Evolutionary conservation across 2,797 vertebrate genomes (phyloP), one percentile per base, ranked within the genome.

Genomic region (Melanotaenia boesemani): DNA sequence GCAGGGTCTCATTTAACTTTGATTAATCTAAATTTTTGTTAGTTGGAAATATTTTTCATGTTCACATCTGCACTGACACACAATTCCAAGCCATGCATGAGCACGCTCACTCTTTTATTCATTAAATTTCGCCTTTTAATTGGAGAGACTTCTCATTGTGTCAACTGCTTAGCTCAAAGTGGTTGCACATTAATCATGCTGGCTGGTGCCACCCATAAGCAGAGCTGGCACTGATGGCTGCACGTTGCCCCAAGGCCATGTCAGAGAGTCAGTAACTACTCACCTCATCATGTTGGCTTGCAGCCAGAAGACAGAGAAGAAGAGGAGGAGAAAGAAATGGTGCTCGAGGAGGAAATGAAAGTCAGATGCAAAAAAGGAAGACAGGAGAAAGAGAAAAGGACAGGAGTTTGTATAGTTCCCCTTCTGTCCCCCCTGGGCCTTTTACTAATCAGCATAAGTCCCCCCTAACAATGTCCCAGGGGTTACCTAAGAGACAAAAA

Each of bases 101-200:
- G 74, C 63, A 70, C 30, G 28, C 1, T 28, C 50, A n/a, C 18
- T 60, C 32, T 71, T 75, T 76, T 69, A 71, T 87, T 76, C 70
- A 77, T 79, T 65, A 60, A 30, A 68, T 79, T 84, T 70, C 7
- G n/a, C 63, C 67, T 75, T 63, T 55, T 86, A 89, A 89, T 91
- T 85, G 77, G 79, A 71, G 68, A 37, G 10, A 74, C 64, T 63
- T 72, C 59, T 82, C 75, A 63, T 67, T 77, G 68, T 80, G 64
- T 76, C 71, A 37, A 5, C 62, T 73, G 60, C 70, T 34, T 16
- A 4, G 70, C 78, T 72, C 67, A 72, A 72, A 62, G 61, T 39
- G 28, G 64, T 52, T 74, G 59, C 41, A 34, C 68, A 59, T 76
- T 78, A 74, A 78, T 90, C 70, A 60, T 11, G 39, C 75, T 54